Evolutionary conservation across 2,797 vertebrate species (phyloP).

Genomic region (Cyprinella venusta): DNA sequence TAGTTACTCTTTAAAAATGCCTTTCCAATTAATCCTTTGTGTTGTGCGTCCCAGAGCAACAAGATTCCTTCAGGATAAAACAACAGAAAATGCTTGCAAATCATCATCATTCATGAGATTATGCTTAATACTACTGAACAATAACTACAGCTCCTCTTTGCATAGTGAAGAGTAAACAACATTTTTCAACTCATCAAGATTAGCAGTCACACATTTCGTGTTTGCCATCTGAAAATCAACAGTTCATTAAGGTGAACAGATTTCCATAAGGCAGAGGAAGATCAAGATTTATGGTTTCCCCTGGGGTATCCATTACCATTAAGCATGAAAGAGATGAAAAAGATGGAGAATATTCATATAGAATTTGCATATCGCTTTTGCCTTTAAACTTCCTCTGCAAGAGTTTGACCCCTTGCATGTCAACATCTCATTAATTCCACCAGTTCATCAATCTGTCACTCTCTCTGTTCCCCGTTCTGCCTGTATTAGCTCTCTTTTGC

Average conservation of each 20-base stretch:
- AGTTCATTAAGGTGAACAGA: slow-evolving; percentile 42
- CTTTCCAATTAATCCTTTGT: neutral
- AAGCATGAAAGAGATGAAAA: slow-evolving; percentile 59
- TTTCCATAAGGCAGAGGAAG: slow-evolving; percentile 39
- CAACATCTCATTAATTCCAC: slow-evolving; percentile 39
- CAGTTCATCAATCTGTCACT: slow-evolving; percentile 24
- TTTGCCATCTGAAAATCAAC: slow-evolving; percentile 26
- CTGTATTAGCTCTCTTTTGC: slow-evolving; percentile 16
- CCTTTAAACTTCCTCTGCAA: slow-evolving; percentile 2
- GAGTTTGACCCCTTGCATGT: slow-evolving; percentile 28
- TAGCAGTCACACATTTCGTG: neutral
- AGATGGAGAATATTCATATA: slow-evolving; percentile 31
- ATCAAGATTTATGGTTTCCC: slow-evolving; percentile 27
- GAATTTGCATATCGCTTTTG: slow-evolving; percentile 18
- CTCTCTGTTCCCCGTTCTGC: slow-evolving; percentile 3
- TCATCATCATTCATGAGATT: neutral
- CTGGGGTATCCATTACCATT: slow-evolving; percentile 72
- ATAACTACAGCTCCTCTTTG: slow-evolving; percentile 7
- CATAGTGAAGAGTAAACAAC: slow-evolving; percentile 20
- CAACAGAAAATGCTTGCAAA: neutral
- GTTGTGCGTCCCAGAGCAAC: neutral
- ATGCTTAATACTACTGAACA: neutral
- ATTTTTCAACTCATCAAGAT: slow-evolving; percentile 5
- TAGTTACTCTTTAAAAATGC: no score
- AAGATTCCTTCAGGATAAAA: neutral